Conservation (phyloP, 2,888 invertebrate species). For the Encarsia formosa region DNA sequence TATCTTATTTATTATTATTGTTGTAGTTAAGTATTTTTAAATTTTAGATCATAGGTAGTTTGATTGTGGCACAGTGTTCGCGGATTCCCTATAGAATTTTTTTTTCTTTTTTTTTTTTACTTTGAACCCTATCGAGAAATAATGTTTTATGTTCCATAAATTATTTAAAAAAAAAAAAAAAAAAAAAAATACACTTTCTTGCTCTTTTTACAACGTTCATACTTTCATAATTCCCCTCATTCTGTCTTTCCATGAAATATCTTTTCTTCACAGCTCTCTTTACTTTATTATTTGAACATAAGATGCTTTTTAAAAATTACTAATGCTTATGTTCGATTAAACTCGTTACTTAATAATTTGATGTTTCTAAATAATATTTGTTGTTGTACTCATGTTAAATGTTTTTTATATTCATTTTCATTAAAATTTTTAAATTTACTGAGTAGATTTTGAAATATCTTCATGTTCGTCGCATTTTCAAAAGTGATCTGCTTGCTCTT, state of each 20-base stretch:
- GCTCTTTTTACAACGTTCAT: constrained; percentile 4
- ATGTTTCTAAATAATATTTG: no score
- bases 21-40: constrained; percentile 26
- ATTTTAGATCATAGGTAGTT: constrained; percentile 49
- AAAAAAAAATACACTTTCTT: constrained; percentile 15
- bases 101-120: constrained; percentile 15
- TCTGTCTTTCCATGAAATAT: background rate
- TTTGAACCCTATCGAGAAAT: background rate
- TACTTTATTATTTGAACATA: background rate
- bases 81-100: constrained; percentile 36
- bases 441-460: no score
- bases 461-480: no score
- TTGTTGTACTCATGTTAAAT: no score
- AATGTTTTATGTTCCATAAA: background rate
- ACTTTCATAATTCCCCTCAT: constrained; percentile 9
- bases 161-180: background rate
- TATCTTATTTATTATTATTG: constrained; percentile 31
- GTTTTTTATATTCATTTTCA: no score
- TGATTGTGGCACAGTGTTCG: constrained; percentile 61
- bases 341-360: background rate
- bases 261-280: background rate
- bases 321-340: background rate
- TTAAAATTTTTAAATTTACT: no score
- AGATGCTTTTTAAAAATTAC: background rate
- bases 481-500: no score